phyloP scores from a whole-genome alignment of 1,140 invertebrate genomes.

The Chlorops oryzae region DNA sequence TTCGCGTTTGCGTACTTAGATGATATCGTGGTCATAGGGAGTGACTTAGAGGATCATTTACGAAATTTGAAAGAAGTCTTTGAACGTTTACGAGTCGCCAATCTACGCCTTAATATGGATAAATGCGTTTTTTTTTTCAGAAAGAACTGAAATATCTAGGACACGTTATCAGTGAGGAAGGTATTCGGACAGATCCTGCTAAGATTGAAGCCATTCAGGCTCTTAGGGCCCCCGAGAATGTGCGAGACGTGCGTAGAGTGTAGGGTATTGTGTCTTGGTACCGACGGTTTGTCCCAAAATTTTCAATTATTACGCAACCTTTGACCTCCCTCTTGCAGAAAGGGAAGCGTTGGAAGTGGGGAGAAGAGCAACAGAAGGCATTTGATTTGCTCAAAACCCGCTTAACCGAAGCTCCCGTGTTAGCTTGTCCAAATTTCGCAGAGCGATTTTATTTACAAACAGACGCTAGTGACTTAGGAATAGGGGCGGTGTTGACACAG shows the following conservation, averaged over 20 bases:
- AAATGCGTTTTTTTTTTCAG: too few relatives aligned
- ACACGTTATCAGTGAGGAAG: too few relatives aligned
- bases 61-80: too few relatives aligned
- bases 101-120: too few relatives aligned
- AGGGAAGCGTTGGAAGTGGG: not conserved
- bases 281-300: conserved; percentile 1
- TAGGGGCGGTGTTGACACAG: conserved; percentile 28
- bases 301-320: not conserved
- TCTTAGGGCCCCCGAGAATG: conserved; percentile 4
- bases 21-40: too few relatives aligned
- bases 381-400: not conserved
- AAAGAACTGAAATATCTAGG: too few relatives aligned
- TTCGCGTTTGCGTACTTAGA: too few relatives aligned
- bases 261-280: conserved; percentile 9
- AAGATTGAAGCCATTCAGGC: too few relatives aligned
- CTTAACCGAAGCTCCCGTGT: conserved; percentile 1
- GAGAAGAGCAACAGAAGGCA: not conserved
- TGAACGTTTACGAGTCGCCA: too few relatives aligned
- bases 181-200: too few relatives aligned
- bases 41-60: too few relatives aligned
- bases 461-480: conserved; percentile 26
- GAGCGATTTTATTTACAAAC: conserved; percentile 7
- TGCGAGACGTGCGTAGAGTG: not conserved
- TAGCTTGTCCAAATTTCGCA: conserved; percentile 10
- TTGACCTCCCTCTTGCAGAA: not conserved